These are phyloP conservation scores for Tenthredo notha DNA, from an alignment of 2,888 invertebrate genomes.

Conservation along the genomic window DNA sequence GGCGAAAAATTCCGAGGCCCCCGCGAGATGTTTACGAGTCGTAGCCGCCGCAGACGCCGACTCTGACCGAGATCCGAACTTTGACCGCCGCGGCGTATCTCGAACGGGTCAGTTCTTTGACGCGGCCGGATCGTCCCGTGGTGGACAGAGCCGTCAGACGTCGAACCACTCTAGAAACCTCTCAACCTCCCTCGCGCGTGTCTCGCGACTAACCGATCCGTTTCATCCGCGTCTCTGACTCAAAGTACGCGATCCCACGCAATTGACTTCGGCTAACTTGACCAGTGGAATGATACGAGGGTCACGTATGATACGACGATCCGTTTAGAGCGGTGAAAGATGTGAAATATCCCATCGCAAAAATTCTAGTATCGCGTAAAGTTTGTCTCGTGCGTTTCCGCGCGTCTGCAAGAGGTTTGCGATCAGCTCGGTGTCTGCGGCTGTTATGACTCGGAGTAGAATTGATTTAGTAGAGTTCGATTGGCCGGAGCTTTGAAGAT, in stretches of 20 bases:
- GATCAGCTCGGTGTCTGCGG: neutral
- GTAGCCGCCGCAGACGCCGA: neutral
- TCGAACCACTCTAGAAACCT: neutral
- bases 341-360: neutral
- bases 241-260: neutral
- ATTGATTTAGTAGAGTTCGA: conserved; percentile 14
- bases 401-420: neutral
- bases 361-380: neutral
- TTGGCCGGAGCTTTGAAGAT: conserved; percentile 60
- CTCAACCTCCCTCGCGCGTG: conserved; percentile 13
- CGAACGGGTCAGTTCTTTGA: conserved; percentile 26
- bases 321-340: neutral
- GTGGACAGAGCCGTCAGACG: neutral
- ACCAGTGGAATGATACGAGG: neutral
- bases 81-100: conserved; percentile 28
- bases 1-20: neutral
- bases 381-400: conserved; percentile 1
- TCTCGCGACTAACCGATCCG: neutral
- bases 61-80: conserved; percentile 42
- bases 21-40: conserved; percentile 9
- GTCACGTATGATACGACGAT: neutral
- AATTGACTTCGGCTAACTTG: neutral
- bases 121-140: conserved; percentile 28
- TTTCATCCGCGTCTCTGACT: no score
- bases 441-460: conserved; percentile 51